Evolutionary conservation across 1,140 invertebrate genomes (phyloP).

Genomic region (Anoplophora glabripennis): DNA sequence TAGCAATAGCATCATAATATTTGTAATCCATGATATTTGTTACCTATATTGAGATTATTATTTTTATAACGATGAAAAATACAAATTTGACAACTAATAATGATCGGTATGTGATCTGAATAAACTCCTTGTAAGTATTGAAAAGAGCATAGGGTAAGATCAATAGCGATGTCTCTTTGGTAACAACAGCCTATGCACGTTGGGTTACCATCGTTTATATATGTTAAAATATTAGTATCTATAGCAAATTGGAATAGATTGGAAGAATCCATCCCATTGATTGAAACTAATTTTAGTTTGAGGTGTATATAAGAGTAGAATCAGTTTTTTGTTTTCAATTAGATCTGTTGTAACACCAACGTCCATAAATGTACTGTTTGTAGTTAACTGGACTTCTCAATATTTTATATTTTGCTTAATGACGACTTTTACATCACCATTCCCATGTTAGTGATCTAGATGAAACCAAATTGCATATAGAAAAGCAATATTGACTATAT

Average conservation of each 20-base stretch:
- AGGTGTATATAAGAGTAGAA: not conserved
- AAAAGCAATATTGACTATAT: not conserved
- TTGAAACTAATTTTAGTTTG: not conserved
- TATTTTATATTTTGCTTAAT: not conserved
- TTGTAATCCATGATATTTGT: no score
- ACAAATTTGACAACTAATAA: not conserved
- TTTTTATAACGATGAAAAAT: not conserved
- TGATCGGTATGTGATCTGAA: no score
- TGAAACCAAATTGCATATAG: not conserved
- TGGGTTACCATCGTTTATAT: not conserved
- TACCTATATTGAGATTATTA: no score
- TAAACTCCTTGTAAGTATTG: not conserved
- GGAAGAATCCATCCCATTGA: slow-evolving; percentile 1
- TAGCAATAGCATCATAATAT: no score
- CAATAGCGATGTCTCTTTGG: not conserved
- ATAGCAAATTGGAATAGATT: not conserved
- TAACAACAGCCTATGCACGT: not conserved
- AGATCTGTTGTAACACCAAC: not conserved
- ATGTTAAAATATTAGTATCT: not conserved
- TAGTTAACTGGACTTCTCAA: not conserved
- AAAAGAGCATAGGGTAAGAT: not conserved
- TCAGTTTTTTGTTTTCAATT: not conserved
- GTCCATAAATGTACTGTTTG: not conserved
- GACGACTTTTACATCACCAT: not conserved
- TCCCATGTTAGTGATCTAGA: not conserved